phyloP scores from a whole-genome alignment of 2,888 invertebrate genomes.

The Ennomos fuscantarius region DNA sequence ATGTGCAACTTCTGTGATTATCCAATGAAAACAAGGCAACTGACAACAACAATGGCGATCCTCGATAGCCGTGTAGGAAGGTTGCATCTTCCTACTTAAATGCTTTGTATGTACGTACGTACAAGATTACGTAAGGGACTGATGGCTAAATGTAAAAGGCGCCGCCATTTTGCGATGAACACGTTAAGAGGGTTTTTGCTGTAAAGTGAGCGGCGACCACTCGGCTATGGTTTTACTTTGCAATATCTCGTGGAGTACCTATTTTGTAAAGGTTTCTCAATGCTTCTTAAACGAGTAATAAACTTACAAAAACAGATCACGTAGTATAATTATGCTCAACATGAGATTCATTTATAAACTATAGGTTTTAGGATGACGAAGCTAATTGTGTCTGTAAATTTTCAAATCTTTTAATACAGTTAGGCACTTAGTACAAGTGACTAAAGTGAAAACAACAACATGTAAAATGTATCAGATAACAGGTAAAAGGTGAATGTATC shows the following conservation, averaged over 20 bases:
- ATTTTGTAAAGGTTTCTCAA: constrained; percentile 50
- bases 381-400: no score
- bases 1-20: constrained; percentile 57
- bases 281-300: constrained; percentile 43
- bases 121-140: constrained; percentile 63
- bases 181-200: constrained; percentile 65
- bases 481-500: no score
- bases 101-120: constrained; percentile 45
- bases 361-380: constrained; percentile 1
- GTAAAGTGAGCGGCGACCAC: constrained; percentile 66
- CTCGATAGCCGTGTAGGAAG: constrained; percentile 58
- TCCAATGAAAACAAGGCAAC: constrained; percentile 68
- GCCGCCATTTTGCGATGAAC: constrained; percentile 76
- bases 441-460: no score
- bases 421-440: no score
- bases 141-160: constrained; percentile 58
- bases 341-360: constrained; percentile 29
- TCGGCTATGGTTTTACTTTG: constrained; percentile 51
- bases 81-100: constrained; percentile 34
- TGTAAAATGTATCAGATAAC: no score
- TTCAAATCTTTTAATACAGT: no score
- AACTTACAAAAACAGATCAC: constrained; percentile 45
- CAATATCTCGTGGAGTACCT: constrained; percentile 49
- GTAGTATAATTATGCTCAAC: constrained; percentile 38
- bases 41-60: constrained; percentile 70